These are phyloP conservation scores for Liparis tanakae DNA, from an alignment of 2,797 vertebrate genomes.

Conservation along the genomic window DNA sequence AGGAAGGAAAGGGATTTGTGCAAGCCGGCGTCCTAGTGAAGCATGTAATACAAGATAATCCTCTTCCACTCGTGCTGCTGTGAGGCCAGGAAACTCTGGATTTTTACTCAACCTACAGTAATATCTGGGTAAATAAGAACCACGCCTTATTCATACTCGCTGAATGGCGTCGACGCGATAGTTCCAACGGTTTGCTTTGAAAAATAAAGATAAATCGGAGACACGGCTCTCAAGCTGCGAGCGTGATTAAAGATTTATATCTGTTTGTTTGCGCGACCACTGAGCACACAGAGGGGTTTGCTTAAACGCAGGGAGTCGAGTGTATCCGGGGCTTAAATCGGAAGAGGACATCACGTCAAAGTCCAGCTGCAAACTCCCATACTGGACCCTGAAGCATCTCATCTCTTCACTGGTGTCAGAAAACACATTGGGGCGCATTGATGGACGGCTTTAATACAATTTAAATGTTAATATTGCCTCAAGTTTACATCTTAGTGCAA, in stretches of 20 bases:
- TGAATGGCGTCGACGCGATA: conserved; percentile 43
- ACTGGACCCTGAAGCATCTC: not conserved
- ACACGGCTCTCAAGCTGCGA: conserved; percentile 21
- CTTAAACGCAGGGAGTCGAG: conserved; percentile 3
- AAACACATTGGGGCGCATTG: not conserved
- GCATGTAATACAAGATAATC: conserved; percentile 71
- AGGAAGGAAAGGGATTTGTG: conserved; percentile 52
- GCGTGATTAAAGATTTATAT: conserved; percentile 6
- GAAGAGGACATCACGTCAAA: not conserved
- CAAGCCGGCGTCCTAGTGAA: conserved; percentile 53
- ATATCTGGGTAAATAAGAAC: conserved; percentile 58
- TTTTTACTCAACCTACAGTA: conserved; percentile 45
- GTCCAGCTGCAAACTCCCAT: not conserved
- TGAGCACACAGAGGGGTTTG: not conserved
- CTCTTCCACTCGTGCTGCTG: conserved; percentile 47
- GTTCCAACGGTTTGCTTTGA: conserved; percentile 36
- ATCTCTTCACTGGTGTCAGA: not conserved
- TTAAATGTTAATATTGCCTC: not conserved
- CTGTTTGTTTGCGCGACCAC: conserved; percentile 4
- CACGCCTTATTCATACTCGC: conserved; percentile 32
- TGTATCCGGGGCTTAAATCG: not conserved
- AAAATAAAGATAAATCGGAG: too few relatives aligned
- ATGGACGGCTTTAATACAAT: not conserved
- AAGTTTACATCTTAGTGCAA: not conserved
- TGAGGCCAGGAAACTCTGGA: conserved; percentile 38